Conservation (phyloP, 2,113 vertebrate species). For the Muntiacus reevesi region DNA sequence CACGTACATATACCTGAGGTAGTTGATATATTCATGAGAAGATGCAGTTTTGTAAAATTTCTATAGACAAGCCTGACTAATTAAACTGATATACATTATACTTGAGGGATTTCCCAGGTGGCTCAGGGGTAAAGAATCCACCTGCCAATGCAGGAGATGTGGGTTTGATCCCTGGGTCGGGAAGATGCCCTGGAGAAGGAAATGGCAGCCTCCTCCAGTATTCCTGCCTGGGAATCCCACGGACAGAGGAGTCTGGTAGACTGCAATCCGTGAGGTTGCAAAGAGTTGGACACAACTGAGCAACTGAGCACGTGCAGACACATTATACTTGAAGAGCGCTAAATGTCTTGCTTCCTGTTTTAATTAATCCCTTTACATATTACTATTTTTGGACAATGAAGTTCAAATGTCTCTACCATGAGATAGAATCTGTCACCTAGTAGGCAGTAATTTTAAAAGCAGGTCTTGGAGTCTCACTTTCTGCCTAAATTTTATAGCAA, state of each 20-base stretch:
- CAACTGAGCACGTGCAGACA: not conserved
- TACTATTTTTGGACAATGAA: not conserved
- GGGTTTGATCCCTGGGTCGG: not conserved
- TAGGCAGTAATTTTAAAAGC: not conserved
- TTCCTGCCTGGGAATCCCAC: not conserved
- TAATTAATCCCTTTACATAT: not conserved
- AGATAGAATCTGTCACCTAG: not conserved
- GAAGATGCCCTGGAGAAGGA: not conserved
- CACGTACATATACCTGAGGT: not conserved
- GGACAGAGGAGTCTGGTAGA: not conserved
- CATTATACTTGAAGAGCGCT: not conserved
- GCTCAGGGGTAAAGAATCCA: not conserved
- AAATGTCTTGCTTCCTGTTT: not conserved
- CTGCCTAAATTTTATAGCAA: not conserved
- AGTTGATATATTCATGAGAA: not conserved
- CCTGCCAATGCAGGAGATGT: not conserved
- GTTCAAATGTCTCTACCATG: not conserved
- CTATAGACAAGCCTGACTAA: not conserved
- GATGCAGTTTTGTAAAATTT: not conserved
- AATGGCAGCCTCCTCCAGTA: not conserved
- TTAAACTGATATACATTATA: not conserved
- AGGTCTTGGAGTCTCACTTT: not conserved
- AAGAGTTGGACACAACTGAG: not conserved
- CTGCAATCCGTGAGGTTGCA: not conserved
- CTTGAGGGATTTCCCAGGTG: not conserved